Conservation (phyloP, 2,113 vertebrate species). For the Acanthochromis polyacanthus region DNA sequence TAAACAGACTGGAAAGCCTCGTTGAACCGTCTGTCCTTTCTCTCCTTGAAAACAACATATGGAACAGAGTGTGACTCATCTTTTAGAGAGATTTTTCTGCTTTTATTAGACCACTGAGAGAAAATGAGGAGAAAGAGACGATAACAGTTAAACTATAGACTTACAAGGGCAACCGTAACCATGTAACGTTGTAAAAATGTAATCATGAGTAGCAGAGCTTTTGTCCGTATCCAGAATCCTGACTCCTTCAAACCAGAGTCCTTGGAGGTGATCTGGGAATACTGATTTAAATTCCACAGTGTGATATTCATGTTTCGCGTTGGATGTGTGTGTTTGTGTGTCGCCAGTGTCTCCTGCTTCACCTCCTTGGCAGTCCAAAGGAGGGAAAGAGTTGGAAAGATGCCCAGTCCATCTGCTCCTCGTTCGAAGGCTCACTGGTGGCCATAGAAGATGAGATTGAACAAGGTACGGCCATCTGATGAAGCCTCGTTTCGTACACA, state of each 20-base stretch:
- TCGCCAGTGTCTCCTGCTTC: slow-evolving; percentile 91
- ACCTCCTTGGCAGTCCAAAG: slow-evolving; percentile 84
- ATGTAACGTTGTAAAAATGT: neutral
- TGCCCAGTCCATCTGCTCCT: slow-evolving; percentile 88
- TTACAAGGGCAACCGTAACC: too few species aligned
- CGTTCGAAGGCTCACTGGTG: slow-evolving; percentile 86
- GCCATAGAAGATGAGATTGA: slow-evolving; percentile 90
- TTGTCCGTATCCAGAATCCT: neutral
- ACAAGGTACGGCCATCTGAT: slow-evolving; percentile 86
- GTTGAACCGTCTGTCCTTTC: too few species aligned
- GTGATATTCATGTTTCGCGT: slow-evolving; percentile 44
- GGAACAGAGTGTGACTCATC: too few species aligned
- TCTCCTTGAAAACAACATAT: too few species aligned
- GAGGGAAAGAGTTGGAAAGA: slow-evolving; percentile 88
- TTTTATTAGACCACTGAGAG: too few species aligned
- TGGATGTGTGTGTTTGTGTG: slow-evolving; percentile 40
- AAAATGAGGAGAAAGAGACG: too few species aligned
- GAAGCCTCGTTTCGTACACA: neutral
- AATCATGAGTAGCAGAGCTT: slow-evolving; percentile 8
- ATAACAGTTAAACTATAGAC: too few species aligned
- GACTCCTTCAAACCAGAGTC: slow-evolving; percentile 10
- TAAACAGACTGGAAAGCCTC: too few species aligned
- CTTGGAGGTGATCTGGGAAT: slow-evolving; percentile 3
- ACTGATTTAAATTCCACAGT: slow-evolving; percentile 33
- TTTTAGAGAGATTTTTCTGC: too few species aligned